Conservation (phyloP, 2,113 vertebrate species). For the Suricata suricatta region DNA sequence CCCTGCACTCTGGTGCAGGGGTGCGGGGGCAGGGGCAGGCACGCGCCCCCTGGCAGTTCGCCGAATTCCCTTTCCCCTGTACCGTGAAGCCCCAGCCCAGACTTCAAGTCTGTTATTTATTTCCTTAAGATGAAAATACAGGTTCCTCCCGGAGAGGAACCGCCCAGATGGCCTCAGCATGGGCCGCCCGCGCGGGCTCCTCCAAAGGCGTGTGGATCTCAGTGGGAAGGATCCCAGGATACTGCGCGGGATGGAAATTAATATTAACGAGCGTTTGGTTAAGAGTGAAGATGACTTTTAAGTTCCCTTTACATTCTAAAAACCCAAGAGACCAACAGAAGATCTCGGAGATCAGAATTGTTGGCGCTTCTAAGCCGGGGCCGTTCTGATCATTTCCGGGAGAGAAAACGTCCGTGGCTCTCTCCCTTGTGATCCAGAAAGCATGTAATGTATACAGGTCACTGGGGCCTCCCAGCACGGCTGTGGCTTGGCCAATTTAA, state of each 20-base stretch:
- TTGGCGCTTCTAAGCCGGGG: background rate
- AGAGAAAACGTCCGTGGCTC: background rate
- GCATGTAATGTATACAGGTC: fast-evolving
- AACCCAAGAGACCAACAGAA: background rate
- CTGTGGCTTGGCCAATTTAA: background rate
- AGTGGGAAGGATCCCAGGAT: fast-evolving
- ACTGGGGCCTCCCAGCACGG: background rate
- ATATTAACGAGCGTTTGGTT: background rate
- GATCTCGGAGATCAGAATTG: background rate
- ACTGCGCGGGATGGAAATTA: background rate
- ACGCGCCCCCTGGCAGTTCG: fast-evolving
- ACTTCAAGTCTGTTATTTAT: background rate
- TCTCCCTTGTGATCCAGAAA: background rate
- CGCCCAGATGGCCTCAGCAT: background rate
- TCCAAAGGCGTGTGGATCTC: background rate
- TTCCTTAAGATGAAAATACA: background rate
- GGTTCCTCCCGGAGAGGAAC: background rate
- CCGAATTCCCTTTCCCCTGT: no score
- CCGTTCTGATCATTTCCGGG: background rate
- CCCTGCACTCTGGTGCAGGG: fast-evolving
- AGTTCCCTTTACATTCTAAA: background rate
- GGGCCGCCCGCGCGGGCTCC: fast-evolving
- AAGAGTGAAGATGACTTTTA: background rate
- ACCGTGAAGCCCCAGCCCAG: background rate
- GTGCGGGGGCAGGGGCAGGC: background rate